These are phyloP conservation scores for Macrostomum cliftonense DNA, from an alignment of 2,888 invertebrate species.

Conservation along the genomic window DNA sequence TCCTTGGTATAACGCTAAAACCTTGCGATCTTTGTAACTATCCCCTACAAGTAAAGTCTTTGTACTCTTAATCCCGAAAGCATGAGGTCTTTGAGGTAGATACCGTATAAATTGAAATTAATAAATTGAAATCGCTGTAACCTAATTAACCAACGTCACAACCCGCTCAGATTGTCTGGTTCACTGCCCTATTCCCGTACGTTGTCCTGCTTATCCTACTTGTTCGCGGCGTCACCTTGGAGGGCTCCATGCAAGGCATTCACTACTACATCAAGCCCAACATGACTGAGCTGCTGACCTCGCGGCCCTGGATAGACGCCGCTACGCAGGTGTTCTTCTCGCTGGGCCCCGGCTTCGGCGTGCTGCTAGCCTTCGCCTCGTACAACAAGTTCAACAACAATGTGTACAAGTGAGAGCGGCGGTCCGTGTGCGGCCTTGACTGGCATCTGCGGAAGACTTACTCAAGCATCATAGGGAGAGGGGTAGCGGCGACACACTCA, in stretches of 20 bases:
- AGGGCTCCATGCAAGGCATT: constrained; percentile 78
- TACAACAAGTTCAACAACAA: constrained; percentile 98
- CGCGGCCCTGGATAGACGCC: constrained; percentile 73
- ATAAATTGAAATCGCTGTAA: too few species aligned
- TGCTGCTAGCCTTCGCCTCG: constrained; percentile 80
- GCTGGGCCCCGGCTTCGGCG: constrained; percentile 89
- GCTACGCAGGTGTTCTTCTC: constrained; percentile 97
- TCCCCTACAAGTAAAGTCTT: too few species aligned
- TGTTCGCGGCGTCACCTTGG: constrained; percentile 73
- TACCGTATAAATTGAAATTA: too few species aligned
- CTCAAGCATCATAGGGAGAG: too few species aligned
- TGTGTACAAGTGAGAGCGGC: constrained; percentile 60
- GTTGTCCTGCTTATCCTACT: constrained; percentile 75
- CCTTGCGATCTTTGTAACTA: too few species aligned
- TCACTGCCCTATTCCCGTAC: constrained; percentile 91
- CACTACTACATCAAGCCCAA: constrained; percentile 82
- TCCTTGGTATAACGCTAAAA: too few species aligned
- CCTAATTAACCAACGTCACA: too few species aligned
- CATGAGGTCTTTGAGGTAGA: too few species aligned
- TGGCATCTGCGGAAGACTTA: too few species aligned
- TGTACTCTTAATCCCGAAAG: too few species aligned
- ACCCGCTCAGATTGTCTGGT: constrained; percentile 68
- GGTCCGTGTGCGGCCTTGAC: too few species aligned
- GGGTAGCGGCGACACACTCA: too few species aligned
- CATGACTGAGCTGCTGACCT: constrained; percentile 40